Base-by-base conservation (phyloP, 2,113 vertebrate species). In the Potamarius usumacintae region DNA sequence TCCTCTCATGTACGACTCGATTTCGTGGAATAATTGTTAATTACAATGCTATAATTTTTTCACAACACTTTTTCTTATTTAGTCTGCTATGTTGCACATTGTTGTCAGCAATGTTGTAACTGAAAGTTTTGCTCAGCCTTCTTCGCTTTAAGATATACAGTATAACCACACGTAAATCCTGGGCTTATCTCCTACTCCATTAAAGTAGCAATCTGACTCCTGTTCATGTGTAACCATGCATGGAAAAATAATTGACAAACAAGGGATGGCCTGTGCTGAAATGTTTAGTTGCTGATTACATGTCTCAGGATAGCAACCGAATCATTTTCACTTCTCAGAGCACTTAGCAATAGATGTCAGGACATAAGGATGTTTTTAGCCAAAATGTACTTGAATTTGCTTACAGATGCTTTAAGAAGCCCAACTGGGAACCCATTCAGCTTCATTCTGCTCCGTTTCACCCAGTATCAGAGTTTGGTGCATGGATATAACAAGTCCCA, bases 401-500 rank as follows among this genome's bases (percentile, higher is more conserved):
- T 34, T 81, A 30, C 2, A 81, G 57, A 17, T 34, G 78, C 78
- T 80, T 90, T 83, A 78, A 82, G 71, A 50, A 67, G 27, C 82
- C 7, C 14, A 20, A 69, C 48, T 71, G 79, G 62, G 83, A 88
- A 42, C 85, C 74, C 9, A 15, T 14, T 55, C 25, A 34, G 34
- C 71, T 2, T 57, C 55, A 12, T 67, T 77, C 60, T 89, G 71
- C 71, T 83, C 71, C 86, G 60, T 58, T 83, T 81, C 63, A 62
- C 79, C 22, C 60, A 48, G 63, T 67, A 65, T 72, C 74, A 80
- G 67, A 83, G 48, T 50, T 84, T 5, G 25, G 63, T 76, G 48
- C 20, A n/a, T 52, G 76, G 69, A 60, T 80, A 78, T 86, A 84
- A 89, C 69, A 84, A 80, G 78, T 60, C 15, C 55, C 22, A 55